Conservation (phyloP, 2,113 vertebrate genomes). For the Hemiscyllium ocellatum region DNA sequence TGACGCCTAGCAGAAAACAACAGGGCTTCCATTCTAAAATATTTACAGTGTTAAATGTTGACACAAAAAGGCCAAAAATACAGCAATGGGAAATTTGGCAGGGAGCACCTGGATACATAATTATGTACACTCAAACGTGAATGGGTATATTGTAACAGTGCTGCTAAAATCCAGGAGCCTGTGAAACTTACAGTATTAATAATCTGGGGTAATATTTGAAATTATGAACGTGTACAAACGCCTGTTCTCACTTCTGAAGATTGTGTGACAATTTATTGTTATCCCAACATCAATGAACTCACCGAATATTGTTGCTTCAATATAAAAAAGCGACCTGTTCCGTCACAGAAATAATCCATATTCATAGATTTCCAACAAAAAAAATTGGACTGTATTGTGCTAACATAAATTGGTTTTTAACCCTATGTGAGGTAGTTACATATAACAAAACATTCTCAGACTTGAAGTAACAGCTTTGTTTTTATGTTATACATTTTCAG, state of each 20-base stretch:
- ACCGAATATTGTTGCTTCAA: neutral
- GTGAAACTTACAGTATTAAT: neutral
- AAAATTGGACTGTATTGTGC: neutral
- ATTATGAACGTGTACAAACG: neutral
- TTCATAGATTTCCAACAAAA: neutral
- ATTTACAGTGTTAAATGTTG: neutral
- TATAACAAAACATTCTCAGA: neutral
- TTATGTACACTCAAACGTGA: neutral
- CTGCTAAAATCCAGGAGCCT: neutral
- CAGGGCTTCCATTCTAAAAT: neutral
- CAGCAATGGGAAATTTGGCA: neutral
- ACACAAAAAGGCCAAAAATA: neutral
- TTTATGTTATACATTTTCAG: neutral
- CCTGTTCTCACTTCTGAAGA: neutral
- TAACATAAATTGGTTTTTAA: neutral
- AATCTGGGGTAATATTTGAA: neutral
- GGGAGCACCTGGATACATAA: neutral
- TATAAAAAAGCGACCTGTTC: neutral
- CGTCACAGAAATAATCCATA: neutral
- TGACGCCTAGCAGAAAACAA: neutral
- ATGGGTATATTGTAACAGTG: neutral
- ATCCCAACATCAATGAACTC: neutral
- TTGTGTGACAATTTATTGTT: neutral
- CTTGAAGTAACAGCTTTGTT: neutral
- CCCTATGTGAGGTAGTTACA: neutral